Evolutionary conservation across 1,140 invertebrate genomes (phyloP).

Genomic region (Drosophila subpulchrella): DNA sequence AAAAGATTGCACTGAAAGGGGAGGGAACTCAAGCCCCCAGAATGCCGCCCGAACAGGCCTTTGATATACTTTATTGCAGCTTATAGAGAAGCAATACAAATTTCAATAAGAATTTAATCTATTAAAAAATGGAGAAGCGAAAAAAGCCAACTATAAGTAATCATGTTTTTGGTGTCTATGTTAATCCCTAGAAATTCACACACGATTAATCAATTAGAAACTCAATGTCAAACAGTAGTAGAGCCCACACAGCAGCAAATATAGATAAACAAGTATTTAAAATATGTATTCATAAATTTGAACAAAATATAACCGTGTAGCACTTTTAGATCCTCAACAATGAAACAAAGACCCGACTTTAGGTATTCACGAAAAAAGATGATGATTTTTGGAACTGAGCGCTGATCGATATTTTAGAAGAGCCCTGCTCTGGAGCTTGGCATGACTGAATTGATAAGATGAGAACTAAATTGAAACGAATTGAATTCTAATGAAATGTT

Average conservation of each 20-base stretch:
- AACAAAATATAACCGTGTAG: slow-evolving; percentile 48
- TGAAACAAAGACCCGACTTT: slow-evolving; percentile 44
- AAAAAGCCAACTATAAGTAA: slow-evolving; percentile 52
- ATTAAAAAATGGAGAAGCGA: slow-evolving; percentile 5
- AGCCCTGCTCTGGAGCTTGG: slow-evolving; percentile 56
- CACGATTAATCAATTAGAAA: slow-evolving; percentile 77
- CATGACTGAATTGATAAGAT: slow-evolving; percentile 75
- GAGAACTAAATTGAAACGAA: slow-evolving; percentile 48
- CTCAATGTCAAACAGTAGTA: slow-evolving; percentile 65
- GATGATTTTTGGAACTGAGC: slow-evolving; percentile 52
- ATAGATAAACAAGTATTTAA: slow-evolving; percentile 43
- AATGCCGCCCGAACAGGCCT: slow-evolving; percentile 69
- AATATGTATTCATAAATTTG: slow-evolving; percentile 45
- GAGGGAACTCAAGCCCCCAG: slow-evolving; percentile 37
- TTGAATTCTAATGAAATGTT: slow-evolving; percentile 55
- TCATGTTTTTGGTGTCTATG: slow-evolving; percentile 80
- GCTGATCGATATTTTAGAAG: slow-evolving; percentile 62
- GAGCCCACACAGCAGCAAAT: slow-evolving; percentile 44
- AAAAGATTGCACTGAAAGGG: slow-evolving; percentile 19
- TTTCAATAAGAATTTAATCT: slow-evolving; percentile 37
- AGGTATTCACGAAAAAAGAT: slow-evolving; percentile 20
- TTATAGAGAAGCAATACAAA: slow-evolving; percentile 51
- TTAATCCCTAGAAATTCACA: slow-evolving; percentile 74
- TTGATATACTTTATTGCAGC: slow-evolving; percentile 48
- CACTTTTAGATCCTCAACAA: slow-evolving; percentile 48